Base-by-base conservation (phyloP, 2,113 vertebrate species). In the Bucco capensis region DNA sequence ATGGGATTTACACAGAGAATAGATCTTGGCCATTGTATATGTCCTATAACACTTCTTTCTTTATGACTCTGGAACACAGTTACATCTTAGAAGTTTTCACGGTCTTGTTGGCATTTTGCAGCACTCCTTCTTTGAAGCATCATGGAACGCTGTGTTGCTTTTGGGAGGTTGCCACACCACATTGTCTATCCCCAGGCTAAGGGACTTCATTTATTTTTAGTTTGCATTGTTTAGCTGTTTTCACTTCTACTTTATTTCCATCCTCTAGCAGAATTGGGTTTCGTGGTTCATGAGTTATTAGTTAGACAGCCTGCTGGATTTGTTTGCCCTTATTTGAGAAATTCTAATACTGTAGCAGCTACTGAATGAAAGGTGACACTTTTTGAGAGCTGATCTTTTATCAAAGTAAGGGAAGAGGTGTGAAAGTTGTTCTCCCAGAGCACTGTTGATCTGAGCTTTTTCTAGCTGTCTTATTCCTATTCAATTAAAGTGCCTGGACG, bases 201-300 rank as follows among this genome's bases (percentile, higher is more conserved):
- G 38, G 35, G 88, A 76, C 79, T 94, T 64, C 90, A 66, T 97
- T 97, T 96, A 88, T 95, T 97, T 97, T 93, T 75, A 82, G 96
- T 96, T 97, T 53, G 5, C 78, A 56, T 97, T 95, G 84, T 97
- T 97, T 94, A 97, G 90, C 96, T 97, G 97, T 93, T 97, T 95
- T 96, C 83, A 91, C 88, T 96, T 92, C 91, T 94, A 61, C 73
- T 95, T 95, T 95, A 94, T 88, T 92, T 93, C 84, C 70, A 62
- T 76, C 53, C 72, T 93, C 93, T 78, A 89, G 46, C 85, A 69
- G 90, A 92, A 94, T 95, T 90, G 14, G 6, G 54, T 77, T 92
- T 74, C 83, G 93, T 80, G 44, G 44, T 85, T 78, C 56, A 74
- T 89, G 69, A 86, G 42, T 61, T 94, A 61, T 69, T 70, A 17